phyloP scores from a whole-genome alignment of 2,797 vertebrate genomes.

The Sebastes trivittatus region DNA sequence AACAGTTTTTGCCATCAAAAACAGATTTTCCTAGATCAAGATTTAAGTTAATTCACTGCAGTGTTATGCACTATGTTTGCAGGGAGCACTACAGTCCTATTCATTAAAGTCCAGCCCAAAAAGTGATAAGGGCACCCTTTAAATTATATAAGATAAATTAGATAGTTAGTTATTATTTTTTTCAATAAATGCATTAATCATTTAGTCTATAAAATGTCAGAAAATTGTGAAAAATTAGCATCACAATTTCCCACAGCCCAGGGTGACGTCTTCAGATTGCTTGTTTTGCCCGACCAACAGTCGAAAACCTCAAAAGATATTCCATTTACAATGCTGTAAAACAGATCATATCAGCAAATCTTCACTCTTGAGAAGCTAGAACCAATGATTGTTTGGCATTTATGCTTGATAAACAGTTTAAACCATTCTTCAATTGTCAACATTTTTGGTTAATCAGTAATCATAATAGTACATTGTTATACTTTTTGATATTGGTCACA shows the following conservation, averaged over 20 bases:
- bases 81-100: neutral
- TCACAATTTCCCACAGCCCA: too few species aligned
- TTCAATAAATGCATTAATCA: neutral
- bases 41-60: conserved; percentile 11
- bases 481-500: neutral
- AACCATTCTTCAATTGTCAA: neutral
- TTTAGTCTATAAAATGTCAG: neutral
- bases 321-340: neutral
- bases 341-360: neutral
- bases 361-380: neutral
- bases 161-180: conserved; percentile 8
- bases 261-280: too few species aligned
- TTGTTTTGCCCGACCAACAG: neutral
- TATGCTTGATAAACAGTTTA: too few species aligned
- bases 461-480: neutral
- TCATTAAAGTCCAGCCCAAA: neutral
- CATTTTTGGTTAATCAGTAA: neutral
- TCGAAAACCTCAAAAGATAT: neutral
- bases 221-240: too few species aligned
- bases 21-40: neutral
- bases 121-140: neutral
- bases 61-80: neutral
- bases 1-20: neutral
- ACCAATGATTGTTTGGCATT: neutral
- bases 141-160: neutral